Conservation (phyloP, 2,888 invertebrate species). For the Sphecodes monilicornis region DNA sequence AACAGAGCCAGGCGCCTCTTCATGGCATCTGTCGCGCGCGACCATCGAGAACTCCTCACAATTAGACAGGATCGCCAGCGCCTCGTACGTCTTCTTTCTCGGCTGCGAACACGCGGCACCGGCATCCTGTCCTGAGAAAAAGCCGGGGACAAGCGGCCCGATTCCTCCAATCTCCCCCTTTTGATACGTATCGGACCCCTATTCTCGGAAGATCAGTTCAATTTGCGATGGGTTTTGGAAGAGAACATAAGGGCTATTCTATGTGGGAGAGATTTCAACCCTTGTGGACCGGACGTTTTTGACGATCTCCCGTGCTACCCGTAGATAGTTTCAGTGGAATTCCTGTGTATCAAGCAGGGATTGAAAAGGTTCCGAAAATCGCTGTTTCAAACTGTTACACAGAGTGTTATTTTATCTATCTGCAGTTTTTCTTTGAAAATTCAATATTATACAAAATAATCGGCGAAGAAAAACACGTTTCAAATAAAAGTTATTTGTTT, state of each 20-base stretch:
- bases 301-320: not conserved
- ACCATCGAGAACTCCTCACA: conserved; percentile 59
- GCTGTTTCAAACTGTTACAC: too few species aligned
- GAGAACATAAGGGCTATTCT: not conserved
- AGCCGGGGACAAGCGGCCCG: not conserved
- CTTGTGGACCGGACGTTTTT: not conserved
- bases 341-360: too few species aligned
- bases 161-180: not conserved
- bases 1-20: conserved; percentile 72
- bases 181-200: not conserved
- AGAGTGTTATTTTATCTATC: too few species aligned
- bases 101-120: conserved; percentile 17
- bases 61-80: conserved; percentile 73
- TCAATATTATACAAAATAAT: too few species aligned
- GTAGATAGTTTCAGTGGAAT: not conserved
- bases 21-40: conserved; percentile 75
- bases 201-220: not conserved
- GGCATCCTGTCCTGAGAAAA: conserved; percentile 8
- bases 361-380: too few species aligned
- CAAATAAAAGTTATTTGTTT: too few species aligned
- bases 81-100: conserved; percentile 57
- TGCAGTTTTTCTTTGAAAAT: too few species aligned
- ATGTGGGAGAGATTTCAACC: not conserved
- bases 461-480: too few species aligned
- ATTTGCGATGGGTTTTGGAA: not conserved